These are phyloP conservation scores for Manacus vitellinus DNA, from an alignment of 2,113 vertebrate species.

Conservation along the genomic window DNA sequence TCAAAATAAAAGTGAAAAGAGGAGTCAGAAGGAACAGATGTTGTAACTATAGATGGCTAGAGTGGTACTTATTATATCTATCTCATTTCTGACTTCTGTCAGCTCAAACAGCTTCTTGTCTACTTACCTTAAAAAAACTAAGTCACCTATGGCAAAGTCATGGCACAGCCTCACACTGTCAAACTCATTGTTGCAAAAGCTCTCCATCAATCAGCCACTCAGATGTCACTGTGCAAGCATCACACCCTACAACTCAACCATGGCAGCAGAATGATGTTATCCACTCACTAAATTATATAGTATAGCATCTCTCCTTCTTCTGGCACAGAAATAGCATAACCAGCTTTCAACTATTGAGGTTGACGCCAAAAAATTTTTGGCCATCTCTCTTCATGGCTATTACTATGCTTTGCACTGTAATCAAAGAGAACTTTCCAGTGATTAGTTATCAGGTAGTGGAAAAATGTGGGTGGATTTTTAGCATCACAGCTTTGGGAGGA, in stretches of 20 bases:
- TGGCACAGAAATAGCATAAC: background rate
- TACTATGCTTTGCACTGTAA: background rate
- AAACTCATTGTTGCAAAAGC: background rate
- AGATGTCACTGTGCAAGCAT: background rate
- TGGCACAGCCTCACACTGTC: background rate
- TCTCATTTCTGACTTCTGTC: conserved; percentile 8
- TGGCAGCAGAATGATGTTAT: background rate
- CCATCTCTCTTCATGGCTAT: background rate
- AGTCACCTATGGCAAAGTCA: background rate
- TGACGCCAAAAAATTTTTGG: background rate
- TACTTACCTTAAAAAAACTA: background rate
- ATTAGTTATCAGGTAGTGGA: background rate
- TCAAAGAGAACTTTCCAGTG: background rate
- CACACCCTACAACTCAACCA: background rate
- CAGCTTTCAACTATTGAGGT: background rate
- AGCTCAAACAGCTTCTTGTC: background rate
- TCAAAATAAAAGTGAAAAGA: conserved; percentile 22
- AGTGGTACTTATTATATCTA: background rate
- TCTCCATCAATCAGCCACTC: background rate
- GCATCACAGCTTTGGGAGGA: background rate
- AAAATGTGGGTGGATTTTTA: background rate
- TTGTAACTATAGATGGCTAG: conserved; percentile 15
- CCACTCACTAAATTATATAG: background rate
- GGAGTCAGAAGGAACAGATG: background rate
- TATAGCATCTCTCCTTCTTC: background rate